A percentile compares a stretch with the other conserved stretches of the same genome.
Conservation (phyloP, 2,113 vertebrate species). For the Tursiops truncatus region DNA sequence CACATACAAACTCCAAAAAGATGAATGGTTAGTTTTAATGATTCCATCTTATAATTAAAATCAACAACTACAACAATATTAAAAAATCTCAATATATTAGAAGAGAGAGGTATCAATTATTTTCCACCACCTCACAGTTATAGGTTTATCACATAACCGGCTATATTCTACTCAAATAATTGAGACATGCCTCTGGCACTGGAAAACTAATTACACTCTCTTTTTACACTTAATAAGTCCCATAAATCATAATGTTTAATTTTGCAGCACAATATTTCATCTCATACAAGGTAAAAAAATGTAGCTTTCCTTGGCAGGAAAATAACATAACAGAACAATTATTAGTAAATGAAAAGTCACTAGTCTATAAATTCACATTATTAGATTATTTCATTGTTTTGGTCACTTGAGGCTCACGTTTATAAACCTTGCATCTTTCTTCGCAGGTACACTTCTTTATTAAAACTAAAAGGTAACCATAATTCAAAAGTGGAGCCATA, state of each 20-base stretch:
- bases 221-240: slow-evolving; percentile 60
- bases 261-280: slow-evolving; percentile 51
- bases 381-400: not conserved
- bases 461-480: slow-evolving; percentile 1
- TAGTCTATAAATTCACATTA: not conserved
- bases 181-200: slow-evolving; percentile 33
- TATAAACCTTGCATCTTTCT: slow-evolving; percentile 11
- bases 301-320: slow-evolving; percentile 17
- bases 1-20: not conserved
- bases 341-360: slow-evolving; percentile 49
- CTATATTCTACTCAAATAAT: not conserved
- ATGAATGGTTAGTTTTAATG: slow-evolving; percentile 2
- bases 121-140: not conserved
- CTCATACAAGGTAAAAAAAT: not conserved
- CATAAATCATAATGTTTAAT: slow-evolving; percentile 69
- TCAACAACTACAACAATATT: not conserved
- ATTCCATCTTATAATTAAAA: not conserved
- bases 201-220: slow-evolving; percentile 61
- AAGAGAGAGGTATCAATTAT: not conserved
- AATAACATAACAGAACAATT: not conserved
- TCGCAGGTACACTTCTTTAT: slow-evolving; percentile 11
- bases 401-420: not conserved
- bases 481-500: not conserved
- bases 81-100: not conserved
- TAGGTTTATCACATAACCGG: not conserved